Conservation (phyloP, 2,888 invertebrate species). For the Mycalesis mineus region DNA sequence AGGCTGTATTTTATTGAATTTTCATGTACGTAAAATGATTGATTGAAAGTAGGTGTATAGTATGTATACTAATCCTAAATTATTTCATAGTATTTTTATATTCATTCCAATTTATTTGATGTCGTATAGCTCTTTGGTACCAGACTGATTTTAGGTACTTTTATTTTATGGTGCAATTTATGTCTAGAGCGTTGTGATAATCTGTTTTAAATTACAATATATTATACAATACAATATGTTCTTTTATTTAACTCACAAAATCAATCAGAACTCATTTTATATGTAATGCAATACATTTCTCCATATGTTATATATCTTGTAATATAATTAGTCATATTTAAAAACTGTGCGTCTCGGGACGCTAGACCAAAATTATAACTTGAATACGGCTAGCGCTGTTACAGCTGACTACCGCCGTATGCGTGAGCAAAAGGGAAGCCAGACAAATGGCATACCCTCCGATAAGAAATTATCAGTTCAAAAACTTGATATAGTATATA, state of each 20-base stretch:
- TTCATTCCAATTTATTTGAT: conserved; percentile 72
- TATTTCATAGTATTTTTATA: conserved; percentile 77
- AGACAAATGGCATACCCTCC: no score
- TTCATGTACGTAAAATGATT: conserved; percentile 63
- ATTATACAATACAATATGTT: conserved; percentile 57
- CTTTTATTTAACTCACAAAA: conserved; percentile 32
- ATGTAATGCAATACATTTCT: no score
- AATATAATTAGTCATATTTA: no score
- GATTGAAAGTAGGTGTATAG: conserved; percentile 56
- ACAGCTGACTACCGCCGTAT: no score
- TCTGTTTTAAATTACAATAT: conserved; percentile 75
- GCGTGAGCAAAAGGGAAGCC: no score
- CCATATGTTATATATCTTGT: no score
- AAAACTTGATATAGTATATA: no score
- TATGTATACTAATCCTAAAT: conserved; percentile 63
- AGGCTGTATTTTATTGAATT: conserved; percentile 68
- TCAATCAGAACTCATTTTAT: no score
- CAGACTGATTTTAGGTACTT: conserved; percentile 79
- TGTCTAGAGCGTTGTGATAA: conserved; percentile 79
- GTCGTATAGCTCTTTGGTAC: conserved; percentile 72
- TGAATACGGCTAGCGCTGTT: no score
- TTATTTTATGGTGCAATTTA: conserved; percentile 78
- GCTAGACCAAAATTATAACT: no score
- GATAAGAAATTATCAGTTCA: no score
- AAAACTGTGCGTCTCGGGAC: no score